phyloP scores from a whole-genome alignment of 2,888 invertebrate genomes.

The Nephrotoma appendiculata region DNA sequence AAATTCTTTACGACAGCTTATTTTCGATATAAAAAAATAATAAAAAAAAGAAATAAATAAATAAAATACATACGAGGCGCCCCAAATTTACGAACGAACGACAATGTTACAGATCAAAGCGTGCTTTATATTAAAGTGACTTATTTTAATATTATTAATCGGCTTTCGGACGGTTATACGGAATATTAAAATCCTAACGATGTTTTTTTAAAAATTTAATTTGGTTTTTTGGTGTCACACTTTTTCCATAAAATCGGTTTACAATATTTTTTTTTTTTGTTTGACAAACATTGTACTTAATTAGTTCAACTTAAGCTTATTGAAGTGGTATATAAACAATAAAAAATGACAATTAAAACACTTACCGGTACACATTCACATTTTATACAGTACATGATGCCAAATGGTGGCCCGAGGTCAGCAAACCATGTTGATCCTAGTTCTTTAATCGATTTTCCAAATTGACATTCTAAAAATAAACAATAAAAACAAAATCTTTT shows the following conservation, averaged over 20 bases:
- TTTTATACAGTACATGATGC: conserved; percentile 88
- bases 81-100: background rate
- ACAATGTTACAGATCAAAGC: no score
- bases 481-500: conserved; percentile 15
- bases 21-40: background rate
- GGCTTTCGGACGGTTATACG: no score
- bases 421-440: conserved; percentile 87
- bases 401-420: conserved; percentile 83
- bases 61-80: background rate
- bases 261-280: no score
- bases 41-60: background rate
- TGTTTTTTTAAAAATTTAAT: no score
- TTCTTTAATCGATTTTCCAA: conserved; percentile 76
- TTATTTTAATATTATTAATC: no score
- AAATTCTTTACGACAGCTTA: background rate
- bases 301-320: no score
- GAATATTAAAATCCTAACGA: no score
- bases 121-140: no score
- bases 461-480: conserved; percentile 75
- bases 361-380: conserved; percentile 92
- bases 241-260: no score
- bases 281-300: no score
- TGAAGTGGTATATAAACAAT: background rate
- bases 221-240: no score
- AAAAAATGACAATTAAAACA: conserved; percentile 19